Percentiles rank a stretch among this genome's conserved stretches.
Conservation (phyloP, 2,113 vertebrate genomes). For the Chaetops frenatus region DNA sequence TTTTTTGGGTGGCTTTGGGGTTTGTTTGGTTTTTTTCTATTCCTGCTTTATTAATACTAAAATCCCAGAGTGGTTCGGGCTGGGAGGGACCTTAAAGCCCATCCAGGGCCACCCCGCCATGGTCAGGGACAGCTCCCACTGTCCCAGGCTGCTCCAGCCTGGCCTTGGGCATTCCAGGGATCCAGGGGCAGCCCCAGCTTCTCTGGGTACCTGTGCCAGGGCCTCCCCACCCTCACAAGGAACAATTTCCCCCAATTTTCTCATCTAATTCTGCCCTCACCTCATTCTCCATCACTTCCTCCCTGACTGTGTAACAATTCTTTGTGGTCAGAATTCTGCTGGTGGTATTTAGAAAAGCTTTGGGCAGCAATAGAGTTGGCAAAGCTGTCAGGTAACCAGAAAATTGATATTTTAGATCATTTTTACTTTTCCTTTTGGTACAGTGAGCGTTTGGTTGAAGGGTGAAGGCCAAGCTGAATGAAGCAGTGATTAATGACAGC, state of each 20-base stretch:
- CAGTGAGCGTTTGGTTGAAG: background rate
- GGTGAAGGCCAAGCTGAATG: background rate
- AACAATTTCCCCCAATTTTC: background rate
- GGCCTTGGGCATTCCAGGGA: background rate
- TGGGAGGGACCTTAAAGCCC: background rate
- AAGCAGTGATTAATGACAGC: background rate
- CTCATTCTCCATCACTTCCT: background rate
- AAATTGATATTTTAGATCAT: background rate
- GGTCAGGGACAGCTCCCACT: background rate
- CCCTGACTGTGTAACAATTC: background rate
- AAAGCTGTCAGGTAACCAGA: background rate
- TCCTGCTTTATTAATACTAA: background rate
- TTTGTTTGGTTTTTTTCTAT: background rate
- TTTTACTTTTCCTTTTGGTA: background rate
- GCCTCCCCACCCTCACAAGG: fast-evolving
- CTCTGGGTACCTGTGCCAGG: background rate
- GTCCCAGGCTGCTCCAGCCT: background rate
- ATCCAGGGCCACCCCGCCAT: fast-evolving
- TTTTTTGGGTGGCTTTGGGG: background rate
- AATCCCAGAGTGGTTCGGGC: background rate
- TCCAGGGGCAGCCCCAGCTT: background rate
- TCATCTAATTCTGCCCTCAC: background rate
- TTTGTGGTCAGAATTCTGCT: background rate
- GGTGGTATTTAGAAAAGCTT: background rate
- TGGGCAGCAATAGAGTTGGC: background rate